Percentiles rank a stretch among this genome's conserved stretches.
These are phyloP conservation scores for Progne subis DNA, from an alignment of 2,113 vertebrate genomes.

Conservation along the genomic window DNA sequence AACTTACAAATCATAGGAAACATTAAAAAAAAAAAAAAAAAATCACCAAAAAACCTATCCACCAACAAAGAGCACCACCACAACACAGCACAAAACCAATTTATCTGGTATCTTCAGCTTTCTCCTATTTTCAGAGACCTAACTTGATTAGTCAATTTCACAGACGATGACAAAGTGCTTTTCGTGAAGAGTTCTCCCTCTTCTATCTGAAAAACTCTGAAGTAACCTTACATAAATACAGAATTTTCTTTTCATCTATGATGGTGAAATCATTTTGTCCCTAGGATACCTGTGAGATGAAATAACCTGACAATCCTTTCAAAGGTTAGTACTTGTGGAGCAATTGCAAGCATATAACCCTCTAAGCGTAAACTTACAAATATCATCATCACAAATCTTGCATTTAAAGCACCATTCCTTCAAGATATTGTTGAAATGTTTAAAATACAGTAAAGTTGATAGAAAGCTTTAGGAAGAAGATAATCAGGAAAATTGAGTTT, in stretches of 20 bases:
- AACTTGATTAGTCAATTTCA: background rate
- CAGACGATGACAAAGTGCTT: background rate
- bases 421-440: background rate
- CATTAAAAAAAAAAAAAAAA: background rate
- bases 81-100: background rate
- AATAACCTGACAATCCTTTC: background rate
- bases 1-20: background rate
- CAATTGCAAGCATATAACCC: background rate
- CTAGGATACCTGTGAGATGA: background rate
- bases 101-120: background rate
- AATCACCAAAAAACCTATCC: accelerated
- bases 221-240: background rate
- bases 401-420: background rate
- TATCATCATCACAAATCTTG: background rate
- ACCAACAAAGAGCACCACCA: background rate
- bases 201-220: background rate
- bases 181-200: background rate
- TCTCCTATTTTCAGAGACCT: background rate
- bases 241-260: background rate
- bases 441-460: background rate
- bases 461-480: background rate
- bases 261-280: background rate
- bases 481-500: background rate
- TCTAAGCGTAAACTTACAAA: background rate
- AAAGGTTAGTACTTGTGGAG: background rate